Conservation (phyloP, 2,888 invertebrate genomes). For the Cryptocheilus praepositus region DNA sequence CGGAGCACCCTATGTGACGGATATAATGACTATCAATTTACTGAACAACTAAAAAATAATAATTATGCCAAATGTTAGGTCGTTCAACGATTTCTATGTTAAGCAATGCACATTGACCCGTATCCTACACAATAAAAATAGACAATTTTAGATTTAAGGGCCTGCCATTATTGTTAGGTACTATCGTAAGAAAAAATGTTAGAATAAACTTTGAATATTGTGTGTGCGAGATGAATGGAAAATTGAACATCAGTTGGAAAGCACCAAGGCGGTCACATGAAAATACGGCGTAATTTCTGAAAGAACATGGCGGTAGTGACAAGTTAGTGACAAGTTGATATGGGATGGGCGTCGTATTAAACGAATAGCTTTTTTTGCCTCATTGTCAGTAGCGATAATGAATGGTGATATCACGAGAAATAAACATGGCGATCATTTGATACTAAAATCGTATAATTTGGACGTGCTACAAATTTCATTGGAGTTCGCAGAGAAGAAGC, state of each 20-base stretch:
- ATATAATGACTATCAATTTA: too few relatives aligned
- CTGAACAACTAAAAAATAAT: too few relatives aligned
- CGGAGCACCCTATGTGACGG: too few relatives aligned
- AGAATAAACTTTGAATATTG: too few relatives aligned
- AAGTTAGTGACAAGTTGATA: slow-evolving; percentile 58
- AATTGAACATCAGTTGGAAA: neutral
- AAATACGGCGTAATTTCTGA: neutral
- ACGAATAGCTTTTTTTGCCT: slow-evolving; percentile 57
- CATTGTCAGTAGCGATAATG: slow-evolving; percentile 62
- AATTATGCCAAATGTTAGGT: too few relatives aligned
- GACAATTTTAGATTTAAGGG: too few relatives aligned
- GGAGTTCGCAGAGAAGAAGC: slow-evolving; percentile 30
- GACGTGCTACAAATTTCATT: slow-evolving; percentile 29
- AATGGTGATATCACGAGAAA: slow-evolving; percentile 63
- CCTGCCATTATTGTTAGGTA: too few relatives aligned
- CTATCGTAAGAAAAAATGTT: too few relatives aligned
- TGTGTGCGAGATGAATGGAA: too few relatives aligned
- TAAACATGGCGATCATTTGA: slow-evolving; percentile 66
- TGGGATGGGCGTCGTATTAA: slow-evolving; percentile 66
- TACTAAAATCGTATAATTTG: slow-evolving; percentile 47
- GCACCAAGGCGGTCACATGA: neutral
- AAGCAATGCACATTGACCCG: too few relatives aligned
- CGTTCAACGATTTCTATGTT: too few relatives aligned
- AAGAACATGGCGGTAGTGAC: slow-evolving; percentile 57
- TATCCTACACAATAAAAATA: too few relatives aligned